A percentile compares a stretch with the other conserved stretches of the same genome.
These are phyloP conservation scores for Myripristis murdjan DNA, from an alignment of 2,797 vertebrate genomes.

Conservation along the genomic window DNA sequence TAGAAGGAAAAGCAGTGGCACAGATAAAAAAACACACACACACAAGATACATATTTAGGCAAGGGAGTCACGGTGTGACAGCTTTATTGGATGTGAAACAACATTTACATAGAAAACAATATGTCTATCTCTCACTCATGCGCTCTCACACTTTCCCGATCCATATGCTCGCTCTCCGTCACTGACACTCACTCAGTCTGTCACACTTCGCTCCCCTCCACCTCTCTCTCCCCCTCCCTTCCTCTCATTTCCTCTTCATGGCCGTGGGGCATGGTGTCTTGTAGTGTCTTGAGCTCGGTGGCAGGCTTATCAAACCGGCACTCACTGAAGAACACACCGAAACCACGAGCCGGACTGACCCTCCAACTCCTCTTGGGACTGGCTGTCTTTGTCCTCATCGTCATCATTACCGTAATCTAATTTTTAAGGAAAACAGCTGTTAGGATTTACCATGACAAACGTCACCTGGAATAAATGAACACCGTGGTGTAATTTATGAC, in stretches of 20 bases:
- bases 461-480: conserved; percentile 43
- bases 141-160: conserved; percentile 57
- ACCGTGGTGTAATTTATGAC: conserved; percentile 15
- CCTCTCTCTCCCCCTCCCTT: conserved; percentile 39
- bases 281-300: conserved; percentile 59
- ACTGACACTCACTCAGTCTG: conserved; percentile 61
- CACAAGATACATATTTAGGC: conserved; percentile 67
- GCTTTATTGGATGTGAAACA: conserved; percentile 82
- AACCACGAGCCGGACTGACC: conserved; percentile 74
- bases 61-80: conserved; percentile 69
- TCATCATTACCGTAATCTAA: conserved; percentile 68
- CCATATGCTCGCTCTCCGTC: conserved; percentile 58
- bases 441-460: conserved; percentile 40
- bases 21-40: conserved; percentile 43
- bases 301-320: conserved; percentile 65
- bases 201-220: conserved; percentile 70
- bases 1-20: conserved; percentile 42
- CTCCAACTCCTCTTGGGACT: conserved; percentile 41
- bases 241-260: conserved; percentile 58
- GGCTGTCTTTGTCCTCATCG: conserved; percentile 46
- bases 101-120: conserved; percentile 83
- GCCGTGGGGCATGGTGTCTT: conserved; percentile 75
- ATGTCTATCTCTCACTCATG: conserved; percentile 62
- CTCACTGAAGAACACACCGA: conserved; percentile 86
- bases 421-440: conserved; percentile 43